These are phyloP conservation scores for Napeogenes sylphis DNA, from an alignment of 2,888 invertebrate genomes.

Conservation along the genomic window DNA sequence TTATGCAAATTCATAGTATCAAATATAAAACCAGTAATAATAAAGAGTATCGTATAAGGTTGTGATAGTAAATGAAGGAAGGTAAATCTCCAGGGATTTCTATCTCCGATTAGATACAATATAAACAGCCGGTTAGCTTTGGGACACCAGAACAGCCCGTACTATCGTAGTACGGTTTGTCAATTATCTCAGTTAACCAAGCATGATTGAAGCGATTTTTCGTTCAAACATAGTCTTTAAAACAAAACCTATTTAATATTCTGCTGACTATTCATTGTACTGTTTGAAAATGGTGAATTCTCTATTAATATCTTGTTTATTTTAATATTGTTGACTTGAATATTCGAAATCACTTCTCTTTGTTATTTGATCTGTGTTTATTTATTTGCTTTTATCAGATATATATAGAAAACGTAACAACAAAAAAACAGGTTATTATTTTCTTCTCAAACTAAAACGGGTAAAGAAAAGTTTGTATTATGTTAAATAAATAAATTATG, in stretches of 20 bases:
- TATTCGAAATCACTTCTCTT: neutral
- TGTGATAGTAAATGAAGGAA: neutral
- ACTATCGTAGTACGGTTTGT: neutral
- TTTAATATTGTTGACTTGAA: neutral
- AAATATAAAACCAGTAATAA: neutral
- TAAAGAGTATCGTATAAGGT: neutral
- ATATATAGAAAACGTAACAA: neutral
- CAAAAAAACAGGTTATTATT: too few relatives aligned
- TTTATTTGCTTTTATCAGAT: neutral
- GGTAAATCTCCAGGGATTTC: slow-evolving; percentile 2
- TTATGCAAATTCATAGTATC: neutral
- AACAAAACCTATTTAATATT: neutral
- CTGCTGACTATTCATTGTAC: too few relatives aligned
- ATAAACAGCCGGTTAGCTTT: slow-evolving; percentile 5
- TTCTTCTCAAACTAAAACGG: too few relatives aligned
- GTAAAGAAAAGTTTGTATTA: too few relatives aligned
- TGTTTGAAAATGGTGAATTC: too few relatives aligned
- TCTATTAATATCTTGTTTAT: too few relatives aligned
- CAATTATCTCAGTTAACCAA: neutral
- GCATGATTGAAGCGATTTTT: neutral
- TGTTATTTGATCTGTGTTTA: neutral
- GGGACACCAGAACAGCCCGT: neutral
- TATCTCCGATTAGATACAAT: neutral
- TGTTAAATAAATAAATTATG: too few relatives aligned
- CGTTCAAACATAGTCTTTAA: neutral